A percentile compares a stretch with the other conserved stretches of the same genome.
Evolutionary conservation across 2,113 vertebrate species (phyloP).

Genomic region (Heptranchias perlo): DNA sequence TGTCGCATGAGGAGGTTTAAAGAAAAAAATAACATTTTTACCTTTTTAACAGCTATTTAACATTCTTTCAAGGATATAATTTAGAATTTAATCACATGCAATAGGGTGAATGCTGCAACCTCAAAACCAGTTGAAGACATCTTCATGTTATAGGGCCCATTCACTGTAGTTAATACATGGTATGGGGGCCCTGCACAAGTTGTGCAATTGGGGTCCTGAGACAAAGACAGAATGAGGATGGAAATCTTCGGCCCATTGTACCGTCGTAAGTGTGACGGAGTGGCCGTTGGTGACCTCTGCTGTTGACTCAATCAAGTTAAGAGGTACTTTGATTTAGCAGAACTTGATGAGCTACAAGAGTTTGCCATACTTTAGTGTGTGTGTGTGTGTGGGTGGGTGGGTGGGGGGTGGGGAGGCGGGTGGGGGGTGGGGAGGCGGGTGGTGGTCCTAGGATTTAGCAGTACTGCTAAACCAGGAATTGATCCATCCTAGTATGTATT

Average conservation of each 20-base stretch:
- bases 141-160: not conserved
- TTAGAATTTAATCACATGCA: not conserved
- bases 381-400: no score
- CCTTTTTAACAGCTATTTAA: not conserved
- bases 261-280: not conserved
- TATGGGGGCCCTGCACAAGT: not conserved
- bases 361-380: not conserved
- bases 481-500: not conserved
- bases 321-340: not conserved
- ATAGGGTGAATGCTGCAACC: not conserved
- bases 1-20: not conserved
- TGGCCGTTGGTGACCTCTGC: not conserved
- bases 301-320: not conserved
- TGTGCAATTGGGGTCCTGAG: not conserved
- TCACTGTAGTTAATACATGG: not conserved
- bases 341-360: not conserved
- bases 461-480: not conserved
- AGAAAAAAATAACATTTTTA: not conserved
- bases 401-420: no score
- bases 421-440: no score
- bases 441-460: not conserved
- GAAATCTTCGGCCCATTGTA: not conserved
- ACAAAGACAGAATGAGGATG: not conserved
- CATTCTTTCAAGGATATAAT: not conserved
- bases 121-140: not conserved